These are phyloP conservation scores for Doryteuthis pealeii DNA, from an alignment of 1,140 invertebrate species.

Conservation along the genomic window DNA sequence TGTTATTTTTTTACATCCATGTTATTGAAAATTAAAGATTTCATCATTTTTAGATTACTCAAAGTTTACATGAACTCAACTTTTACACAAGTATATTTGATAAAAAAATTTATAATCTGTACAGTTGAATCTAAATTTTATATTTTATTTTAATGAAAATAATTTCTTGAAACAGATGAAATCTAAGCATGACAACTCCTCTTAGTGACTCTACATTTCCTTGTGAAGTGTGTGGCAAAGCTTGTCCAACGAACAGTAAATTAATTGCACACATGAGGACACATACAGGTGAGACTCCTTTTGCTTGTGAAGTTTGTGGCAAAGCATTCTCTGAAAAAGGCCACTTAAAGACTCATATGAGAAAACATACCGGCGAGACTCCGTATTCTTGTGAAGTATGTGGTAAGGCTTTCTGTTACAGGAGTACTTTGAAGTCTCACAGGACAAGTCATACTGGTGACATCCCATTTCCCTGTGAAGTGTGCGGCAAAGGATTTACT, in stretches of 20 bases:
- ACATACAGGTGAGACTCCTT: constrained; percentile 86
- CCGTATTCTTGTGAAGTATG: constrained; percentile 85
- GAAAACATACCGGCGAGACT: constrained; percentile 79
- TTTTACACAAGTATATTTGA: no score
- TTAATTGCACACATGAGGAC: constrained; percentile 27
- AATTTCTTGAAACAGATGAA: no score
- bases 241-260: constrained; percentile 6
- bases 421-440: constrained; percentile 28
- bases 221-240: constrained; percentile 20
- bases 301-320: constrained; percentile 82
- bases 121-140: no score
- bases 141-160: no score
- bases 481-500: constrained; percentile 70
- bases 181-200: no score
- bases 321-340: constrained; percentile 69
- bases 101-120: no score
- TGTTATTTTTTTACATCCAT: no score
- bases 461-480: constrained; percentile 84
- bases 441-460: constrained; percentile 74
- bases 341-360: constrained; percentile 18
- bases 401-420: constrained; percentile 72
- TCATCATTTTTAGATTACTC: no score
- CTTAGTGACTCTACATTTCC: constrained; percentile 7
- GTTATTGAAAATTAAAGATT: no score
- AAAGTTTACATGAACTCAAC: no score